phyloP scores from a whole-genome alignment of 2,888 invertebrate genomes.

The Agonopterix subpropinquella region DNA sequence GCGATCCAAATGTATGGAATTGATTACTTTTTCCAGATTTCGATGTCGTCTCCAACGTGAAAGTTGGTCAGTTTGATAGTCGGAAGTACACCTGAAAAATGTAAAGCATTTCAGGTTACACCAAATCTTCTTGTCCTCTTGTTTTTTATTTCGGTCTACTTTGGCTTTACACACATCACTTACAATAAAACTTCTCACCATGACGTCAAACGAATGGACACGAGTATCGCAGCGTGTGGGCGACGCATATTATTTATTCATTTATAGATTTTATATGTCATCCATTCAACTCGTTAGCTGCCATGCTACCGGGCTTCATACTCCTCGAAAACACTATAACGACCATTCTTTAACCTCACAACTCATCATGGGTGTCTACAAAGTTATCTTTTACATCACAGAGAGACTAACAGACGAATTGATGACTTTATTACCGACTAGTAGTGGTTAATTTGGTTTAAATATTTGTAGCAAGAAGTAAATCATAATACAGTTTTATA shows the following conservation, averaged over 20 bases:
- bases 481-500: constrained; percentile 34
- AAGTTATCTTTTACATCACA: constrained; percentile 12
- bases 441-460: constrained; percentile 20
- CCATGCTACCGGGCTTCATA: constrained; percentile 59
- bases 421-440: constrained; percentile 20
- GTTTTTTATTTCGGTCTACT: too few species aligned
- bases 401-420: constrained; percentile 9
- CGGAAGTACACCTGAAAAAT: too few species aligned
- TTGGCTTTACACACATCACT: too few species aligned
- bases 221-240: constrained; percentile 43
- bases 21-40: too few species aligned
- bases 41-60: too few species aligned
- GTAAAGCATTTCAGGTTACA: too few species aligned
- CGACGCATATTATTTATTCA: constrained; percentile 48
- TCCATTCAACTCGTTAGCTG: constrained; percentile 51
- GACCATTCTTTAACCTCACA: constrained; percentile 36
- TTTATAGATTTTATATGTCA: constrained; percentile 53
- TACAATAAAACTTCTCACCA: too few species aligned
- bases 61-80: too few species aligned
- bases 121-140: too few species aligned
- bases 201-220: constrained; percentile 22
- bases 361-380: constrained; percentile 30
- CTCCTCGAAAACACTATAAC: constrained; percentile 28
- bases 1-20: too few species aligned
- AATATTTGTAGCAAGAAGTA: constrained; percentile 1